Evolutionary conservation across 2,797 vertebrate species (phyloP).

Genomic region (Xenopus petersii): DNA sequence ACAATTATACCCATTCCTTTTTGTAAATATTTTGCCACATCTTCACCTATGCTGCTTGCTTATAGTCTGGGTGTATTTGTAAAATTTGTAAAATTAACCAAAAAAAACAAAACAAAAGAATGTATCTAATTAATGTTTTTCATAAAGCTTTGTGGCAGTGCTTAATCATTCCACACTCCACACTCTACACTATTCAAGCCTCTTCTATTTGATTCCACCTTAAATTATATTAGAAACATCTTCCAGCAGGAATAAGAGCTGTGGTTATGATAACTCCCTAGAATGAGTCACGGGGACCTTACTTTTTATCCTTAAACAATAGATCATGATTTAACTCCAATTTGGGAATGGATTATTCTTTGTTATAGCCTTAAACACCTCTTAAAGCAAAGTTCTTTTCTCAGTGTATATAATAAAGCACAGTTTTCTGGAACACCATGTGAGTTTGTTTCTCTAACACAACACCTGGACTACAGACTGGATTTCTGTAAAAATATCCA

Average conservation of each 20-base stretch:
- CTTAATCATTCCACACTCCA: background rate
- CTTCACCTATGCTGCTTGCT: too few relatives aligned
- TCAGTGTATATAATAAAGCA: background rate
- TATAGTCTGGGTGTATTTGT: background rate
- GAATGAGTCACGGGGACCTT: background rate
- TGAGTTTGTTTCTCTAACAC: too few relatives aligned
- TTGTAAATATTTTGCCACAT: too few relatives aligned
- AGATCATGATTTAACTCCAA: background rate
- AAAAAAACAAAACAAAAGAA: background rate
- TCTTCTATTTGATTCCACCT: background rate
- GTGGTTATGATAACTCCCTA: background rate
- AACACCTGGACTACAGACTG: too few relatives aligned
- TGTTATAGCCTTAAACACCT: background rate
- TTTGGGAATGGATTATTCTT: background rate
- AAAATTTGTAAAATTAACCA: too few relatives aligned
- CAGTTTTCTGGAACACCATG: background rate
- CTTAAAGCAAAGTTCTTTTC: background rate
- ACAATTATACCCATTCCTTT: too few relatives aligned
- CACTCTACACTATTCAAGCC: background rate
- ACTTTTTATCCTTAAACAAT: slow-evolving; percentile 1
- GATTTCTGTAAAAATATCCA: too few relatives aligned
- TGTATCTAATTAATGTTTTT: background rate
- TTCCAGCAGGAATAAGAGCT: background rate
- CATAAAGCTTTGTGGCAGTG: background rate
- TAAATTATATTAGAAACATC: background rate